These are phyloP conservation scores for Grantiella picta DNA, from an alignment of 2,113 vertebrate species.

Conservation along the genomic window DNA sequence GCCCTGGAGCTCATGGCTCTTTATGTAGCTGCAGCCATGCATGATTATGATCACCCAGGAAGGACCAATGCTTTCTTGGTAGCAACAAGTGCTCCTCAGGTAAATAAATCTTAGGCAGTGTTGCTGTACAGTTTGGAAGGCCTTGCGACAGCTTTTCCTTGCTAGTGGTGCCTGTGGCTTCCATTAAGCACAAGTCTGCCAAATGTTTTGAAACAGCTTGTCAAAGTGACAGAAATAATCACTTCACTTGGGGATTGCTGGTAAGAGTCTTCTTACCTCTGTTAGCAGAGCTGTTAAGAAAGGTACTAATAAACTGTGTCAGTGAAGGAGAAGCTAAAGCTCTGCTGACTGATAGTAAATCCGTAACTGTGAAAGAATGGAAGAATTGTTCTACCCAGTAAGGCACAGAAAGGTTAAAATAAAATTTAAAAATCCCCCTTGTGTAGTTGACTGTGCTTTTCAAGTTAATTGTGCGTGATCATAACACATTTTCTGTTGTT, in stretches of 20 bases:
- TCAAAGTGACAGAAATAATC: neutral
- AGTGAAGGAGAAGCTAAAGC: neutral
- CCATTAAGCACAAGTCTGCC: neutral
- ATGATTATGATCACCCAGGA: slow-evolving; percentile 96
- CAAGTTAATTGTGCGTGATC: neutral
- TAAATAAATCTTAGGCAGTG: slow-evolving; percentile 23
- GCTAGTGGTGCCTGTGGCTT: neutral
- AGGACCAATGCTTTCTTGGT: slow-evolving; percentile 97
- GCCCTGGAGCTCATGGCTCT: slow-evolving; percentile 96
- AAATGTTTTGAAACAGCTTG: neutral
- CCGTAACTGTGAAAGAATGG: neutral
- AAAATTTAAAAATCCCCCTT: neutral
- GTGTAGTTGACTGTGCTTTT: neutral
- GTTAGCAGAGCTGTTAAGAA: neutral
- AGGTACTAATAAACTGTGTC: neutral
- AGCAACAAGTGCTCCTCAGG: slow-evolving; percentile 94
- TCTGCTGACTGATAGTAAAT: neutral
- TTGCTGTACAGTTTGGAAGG: neutral
- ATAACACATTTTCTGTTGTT: neutral
- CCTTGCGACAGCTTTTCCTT: neutral
- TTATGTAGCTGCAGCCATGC: slow-evolving; percentile 98
- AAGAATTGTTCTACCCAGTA: neutral
- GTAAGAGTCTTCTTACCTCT: neutral
- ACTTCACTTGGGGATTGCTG: neutral
- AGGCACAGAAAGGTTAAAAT: neutral